Evolutionary conservation across 2,797 vertebrate species (phyloP), one percentile per base, ranked within the genome.

Genomic region (Hirundo rustica): DNA sequence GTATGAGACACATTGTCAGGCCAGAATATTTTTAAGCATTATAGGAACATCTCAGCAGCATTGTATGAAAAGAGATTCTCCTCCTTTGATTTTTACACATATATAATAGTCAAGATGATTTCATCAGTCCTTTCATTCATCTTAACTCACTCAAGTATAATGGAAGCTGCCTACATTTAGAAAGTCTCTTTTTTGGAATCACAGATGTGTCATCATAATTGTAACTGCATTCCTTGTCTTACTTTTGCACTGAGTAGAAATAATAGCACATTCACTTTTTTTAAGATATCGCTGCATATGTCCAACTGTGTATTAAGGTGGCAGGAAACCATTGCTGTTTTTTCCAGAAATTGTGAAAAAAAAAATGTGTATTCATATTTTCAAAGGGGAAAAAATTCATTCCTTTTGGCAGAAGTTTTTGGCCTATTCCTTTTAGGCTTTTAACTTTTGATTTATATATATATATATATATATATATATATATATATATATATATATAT

Each of bases 71-170:
- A 62, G 72, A 87, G 26, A 57, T 84, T 85, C 47, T 92, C 14
- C 50, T 72, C 44, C 60, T 88, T 85, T 93, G 64, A 74, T 77
- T 92, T 87, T 75, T 85, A 54, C 47, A 65, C 13, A 5, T 45
- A n/a, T 30, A 26, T 68, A 82, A 82, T 50, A 93, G 86, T 64
- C 70, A 81, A 77, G 73, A 89, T 91, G 62, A 74, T 88, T 96
- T 95, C 70, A 92, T 91, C 61, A 82, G 44, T 71, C 17, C 50
- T 94, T 93, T 91, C 94, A 91, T 94, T 96, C 92, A 86, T 88
- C 54, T 81, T 38, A 55, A 2, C 55, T 91, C 91, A 14, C 36
- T 91, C n/a, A n/a, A 82, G 9, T 73, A 45, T 58, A 92, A 89
- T 83, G 71, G 77, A 95, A 96, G 36, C 79, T 85, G 73, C 76